Evolutionary conservation across 2,113 vertebrate genomes (phyloP), one percentile per base, ranked within the genome.

Genomic region (Amblyornis subalaris): DNA sequence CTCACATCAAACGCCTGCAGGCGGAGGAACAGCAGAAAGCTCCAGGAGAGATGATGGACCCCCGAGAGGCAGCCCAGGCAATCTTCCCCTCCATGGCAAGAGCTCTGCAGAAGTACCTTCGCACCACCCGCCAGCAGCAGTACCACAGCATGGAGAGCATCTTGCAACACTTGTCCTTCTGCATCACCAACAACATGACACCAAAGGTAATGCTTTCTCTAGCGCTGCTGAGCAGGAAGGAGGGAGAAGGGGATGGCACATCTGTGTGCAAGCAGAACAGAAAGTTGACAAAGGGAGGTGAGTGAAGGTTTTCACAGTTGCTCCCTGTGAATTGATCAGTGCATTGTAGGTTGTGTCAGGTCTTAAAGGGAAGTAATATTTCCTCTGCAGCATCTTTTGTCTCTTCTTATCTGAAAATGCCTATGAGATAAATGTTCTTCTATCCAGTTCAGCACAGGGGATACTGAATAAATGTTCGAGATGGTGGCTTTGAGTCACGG

Each of bases 101-200:
- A 38, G 99, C 99, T 6, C 97, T 99, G 85, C 99, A 99, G 98
- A 99, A 99, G 95, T 99, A 99, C 97, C 98, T 99, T 87, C 98
- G 99, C 20, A 99, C 99, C 94, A 99, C 99, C 3, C 98, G 98
- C 83, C 99, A 99, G 97, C 99, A 99, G 58, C 98, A 99, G 97
- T 99, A 98, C 96, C 99, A 99, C 97, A 99, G 98, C 98, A 99
- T 99, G 99, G 99, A 99, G 98, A 99, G 98, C 97, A 99, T 99
- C 96, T 98, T 99, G 97, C 98, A 99, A 93, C 99, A 99, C 89
- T 97, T 99, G 97, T 98, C 99, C 90, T 99, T 99, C 98, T 99
- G 99, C 97, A 98, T 99, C 97, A 98, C 98, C 95, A 98, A 99
- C 97, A 99, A 98, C 98, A 99, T 99, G 99, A 99, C 99, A 23